Evolutionary conservation across 2,888 invertebrate species (phyloP).

Genomic region (Hydriomena furcata): DNA sequence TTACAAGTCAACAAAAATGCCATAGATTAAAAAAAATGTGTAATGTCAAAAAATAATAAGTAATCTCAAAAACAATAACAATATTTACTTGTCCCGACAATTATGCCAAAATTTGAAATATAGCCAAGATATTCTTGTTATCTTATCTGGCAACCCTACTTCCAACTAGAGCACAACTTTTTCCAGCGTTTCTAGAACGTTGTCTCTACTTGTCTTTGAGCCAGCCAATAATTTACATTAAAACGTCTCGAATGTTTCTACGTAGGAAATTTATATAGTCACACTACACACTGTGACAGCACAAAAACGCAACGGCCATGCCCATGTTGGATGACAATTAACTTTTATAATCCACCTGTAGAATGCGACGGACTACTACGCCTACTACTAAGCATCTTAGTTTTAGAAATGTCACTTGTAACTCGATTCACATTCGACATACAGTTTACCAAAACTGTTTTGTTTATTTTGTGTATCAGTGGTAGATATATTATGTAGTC

Average conservation of each 20-base stretch:
- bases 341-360: constrained; percentile 36
- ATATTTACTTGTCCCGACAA: no score
- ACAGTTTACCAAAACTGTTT: no score
- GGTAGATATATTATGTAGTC: no score
- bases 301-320: constrained; percentile 31
- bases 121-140: no score
- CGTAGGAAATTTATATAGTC: constrained; percentile 27
- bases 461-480: no score
- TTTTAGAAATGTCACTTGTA: constrained; percentile 10
- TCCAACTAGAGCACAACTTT: constrained; percentile 15
- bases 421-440: not conserved
- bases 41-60: no score
- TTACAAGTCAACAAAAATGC: no score
- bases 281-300: constrained; percentile 15
- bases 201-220: constrained; percentile 9
- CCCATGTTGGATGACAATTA: constrained; percentile 36
- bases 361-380: constrained; percentile 27
- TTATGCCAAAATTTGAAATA: no score
- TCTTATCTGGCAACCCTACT: no score
- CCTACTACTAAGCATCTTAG: constrained; percentile 6
- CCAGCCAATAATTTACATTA: constrained; percentile 27
- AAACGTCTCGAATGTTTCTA: constrained; percentile 15
- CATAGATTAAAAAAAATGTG: no score
- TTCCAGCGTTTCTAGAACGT: constrained; percentile 16
- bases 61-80: no score